A percentile compares a stretch with the other conserved stretches of the same genome.
These are phyloP conservation scores for Chouioia cunea DNA, from an alignment of 2,888 invertebrate species.

Conservation along the genomic window DNA sequence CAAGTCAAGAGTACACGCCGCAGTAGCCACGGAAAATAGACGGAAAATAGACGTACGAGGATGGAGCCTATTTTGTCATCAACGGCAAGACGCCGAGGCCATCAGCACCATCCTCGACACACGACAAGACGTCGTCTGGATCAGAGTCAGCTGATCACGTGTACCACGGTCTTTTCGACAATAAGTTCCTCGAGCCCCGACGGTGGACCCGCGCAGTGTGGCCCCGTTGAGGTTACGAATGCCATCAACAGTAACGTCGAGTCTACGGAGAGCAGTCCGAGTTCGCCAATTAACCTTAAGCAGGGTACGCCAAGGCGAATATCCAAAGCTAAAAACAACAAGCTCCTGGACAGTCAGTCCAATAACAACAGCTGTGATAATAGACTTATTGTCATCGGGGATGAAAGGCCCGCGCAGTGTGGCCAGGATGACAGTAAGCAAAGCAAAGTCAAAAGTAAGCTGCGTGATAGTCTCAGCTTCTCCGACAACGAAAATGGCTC, in stretches of 20 bases:
- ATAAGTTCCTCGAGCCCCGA: conserved; percentile 44
- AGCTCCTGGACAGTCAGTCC: conserved; percentile 5
- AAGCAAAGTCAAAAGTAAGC: not conserved
- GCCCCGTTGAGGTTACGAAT: conserved; percentile 59
- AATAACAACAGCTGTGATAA: conserved; percentile 32
- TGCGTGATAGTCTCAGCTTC: conserved; percentile 16
- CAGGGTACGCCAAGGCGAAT: conserved; percentile 30
- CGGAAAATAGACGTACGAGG: conserved; percentile 6
- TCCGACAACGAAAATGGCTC: conserved; percentile 28
- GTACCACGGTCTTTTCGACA: conserved; percentile 17
- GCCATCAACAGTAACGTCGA: conserved; percentile 19
- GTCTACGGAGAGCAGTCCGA: conserved; percentile 4
- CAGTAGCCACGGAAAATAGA: conserved; percentile 12
- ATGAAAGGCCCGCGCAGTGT: conserved; percentile 66
- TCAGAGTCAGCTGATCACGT: conserved; percentile 37
- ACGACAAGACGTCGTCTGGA: conserved; percentile 63
- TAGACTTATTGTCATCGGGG: conserved; percentile 50
- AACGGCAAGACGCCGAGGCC: conserved; percentile 64
- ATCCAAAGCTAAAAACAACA: conserved; percentile 3
- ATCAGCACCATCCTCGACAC: conserved; percentile 66
- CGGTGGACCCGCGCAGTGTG: conserved; percentile 69
- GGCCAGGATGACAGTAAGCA: conserved; percentile 56
- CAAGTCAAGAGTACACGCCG: too few relatives aligned
- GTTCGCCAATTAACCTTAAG: conserved; percentile 1
- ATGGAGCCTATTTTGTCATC: conserved; percentile 63